Evolutionary conservation across 2,113 vertebrate species (phyloP).

Genomic region (Brachionichthys hirsutus): DNA sequence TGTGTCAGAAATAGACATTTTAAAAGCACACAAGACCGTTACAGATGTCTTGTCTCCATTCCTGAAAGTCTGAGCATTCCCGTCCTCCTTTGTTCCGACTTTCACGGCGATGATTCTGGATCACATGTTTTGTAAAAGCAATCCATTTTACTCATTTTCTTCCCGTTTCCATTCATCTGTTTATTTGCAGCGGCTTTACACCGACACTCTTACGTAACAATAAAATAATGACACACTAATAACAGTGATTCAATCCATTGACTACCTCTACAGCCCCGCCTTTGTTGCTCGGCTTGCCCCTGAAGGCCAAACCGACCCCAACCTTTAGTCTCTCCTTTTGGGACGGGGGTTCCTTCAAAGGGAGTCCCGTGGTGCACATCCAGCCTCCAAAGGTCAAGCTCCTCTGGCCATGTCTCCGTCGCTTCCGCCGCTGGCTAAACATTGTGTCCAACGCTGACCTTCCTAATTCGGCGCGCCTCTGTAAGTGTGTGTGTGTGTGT

Average conservation of each 20-base stretch:
- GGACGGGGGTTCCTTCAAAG: conserved; percentile 57
- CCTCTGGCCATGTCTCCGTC: conserved; percentile 42
- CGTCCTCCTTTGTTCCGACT: too few species aligned
- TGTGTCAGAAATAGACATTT: too few species aligned
- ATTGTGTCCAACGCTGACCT: conserved; percentile 72
- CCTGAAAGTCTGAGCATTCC: too few species aligned
- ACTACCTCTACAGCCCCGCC: neutral
- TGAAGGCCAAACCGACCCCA: conserved; percentile 29
- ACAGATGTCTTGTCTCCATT: too few species aligned
- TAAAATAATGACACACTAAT: too few species aligned
- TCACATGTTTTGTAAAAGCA: too few species aligned
- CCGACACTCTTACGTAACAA: too few species aligned
- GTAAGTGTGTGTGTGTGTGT: conserved; percentile 11
- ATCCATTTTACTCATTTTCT: too few species aligned
- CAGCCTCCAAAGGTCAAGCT: conserved; percentile 40
- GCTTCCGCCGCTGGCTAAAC: conserved; percentile 55
- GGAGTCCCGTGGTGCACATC: conserved; percentile 32
- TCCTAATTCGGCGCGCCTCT: conserved; percentile 34
- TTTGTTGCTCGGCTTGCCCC: conserved; percentile 25
- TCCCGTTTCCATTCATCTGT: too few species aligned
- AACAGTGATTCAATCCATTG: neutral
- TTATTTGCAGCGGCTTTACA: too few species aligned
- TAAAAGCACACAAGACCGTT: too few species aligned
- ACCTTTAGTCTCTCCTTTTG: conserved; percentile 48
- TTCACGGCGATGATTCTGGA: too few species aligned